These are phyloP conservation scores for Eupsittula cactorum DNA, from an alignment of 2,113 vertebrate species.

Conservation along the genomic window DNA sequence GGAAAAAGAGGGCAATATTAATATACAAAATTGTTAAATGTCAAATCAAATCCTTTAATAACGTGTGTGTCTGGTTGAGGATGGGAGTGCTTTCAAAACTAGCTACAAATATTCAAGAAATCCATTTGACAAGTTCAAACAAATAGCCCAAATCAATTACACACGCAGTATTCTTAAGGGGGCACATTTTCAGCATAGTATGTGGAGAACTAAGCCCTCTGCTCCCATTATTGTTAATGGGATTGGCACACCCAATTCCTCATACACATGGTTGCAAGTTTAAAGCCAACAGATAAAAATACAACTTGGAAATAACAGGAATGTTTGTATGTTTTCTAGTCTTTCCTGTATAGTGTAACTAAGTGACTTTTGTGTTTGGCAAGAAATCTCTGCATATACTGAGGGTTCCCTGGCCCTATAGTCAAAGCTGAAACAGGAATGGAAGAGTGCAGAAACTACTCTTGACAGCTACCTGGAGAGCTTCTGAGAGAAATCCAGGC, in stretches of 20 bases:
- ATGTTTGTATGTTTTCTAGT: conserved; percentile 25
- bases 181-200: conserved; percentile 58
- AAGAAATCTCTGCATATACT: neutral
- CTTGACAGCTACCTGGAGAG: neutral
- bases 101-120: conserved; percentile 76
- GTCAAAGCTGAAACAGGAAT: neutral
- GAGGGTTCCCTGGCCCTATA: neutral
- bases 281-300: conserved; percentile 38
- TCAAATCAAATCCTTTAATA: conserved; percentile 81
- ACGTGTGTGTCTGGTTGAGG: conserved; percentile 71
- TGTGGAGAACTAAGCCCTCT: conserved; percentile 48
- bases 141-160: conserved; percentile 73
- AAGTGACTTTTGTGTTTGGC: neutral
- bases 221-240: conserved; percentile 47
- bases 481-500: neutral
- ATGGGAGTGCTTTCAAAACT: conserved; percentile 74
- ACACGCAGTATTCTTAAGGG: conserved; percentile 41
- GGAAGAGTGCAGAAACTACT: neutral
- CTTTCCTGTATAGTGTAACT: neutral
- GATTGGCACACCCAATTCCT: conserved; percentile 50
- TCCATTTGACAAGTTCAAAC: conserved; percentile 78
- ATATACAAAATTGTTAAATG: conserved; percentile 80
- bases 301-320: conserved; percentile 19
- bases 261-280: neutral
- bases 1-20: conserved; percentile 77